phyloP scores from a whole-genome alignment of 2,113 vertebrate species.

The Chaetops frenatus region DNA sequence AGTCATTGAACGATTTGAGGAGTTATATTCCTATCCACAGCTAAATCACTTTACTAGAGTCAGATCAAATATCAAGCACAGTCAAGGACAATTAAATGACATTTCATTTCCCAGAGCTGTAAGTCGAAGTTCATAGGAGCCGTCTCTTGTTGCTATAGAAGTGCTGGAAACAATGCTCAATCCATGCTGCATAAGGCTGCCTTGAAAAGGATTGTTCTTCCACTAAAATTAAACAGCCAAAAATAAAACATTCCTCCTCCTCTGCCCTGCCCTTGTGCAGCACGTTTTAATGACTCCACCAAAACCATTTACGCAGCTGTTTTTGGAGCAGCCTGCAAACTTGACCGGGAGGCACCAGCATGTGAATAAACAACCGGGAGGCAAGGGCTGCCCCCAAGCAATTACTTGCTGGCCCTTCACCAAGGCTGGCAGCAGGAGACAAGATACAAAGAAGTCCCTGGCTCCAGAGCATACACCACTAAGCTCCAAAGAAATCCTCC shows the following conservation, averaged over 20 bases:
- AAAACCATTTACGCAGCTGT: neutral
- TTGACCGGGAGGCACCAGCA: neutral
- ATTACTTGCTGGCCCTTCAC: neutral
- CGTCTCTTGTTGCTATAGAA: neutral
- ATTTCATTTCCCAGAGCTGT: neutral
- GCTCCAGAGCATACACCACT: neutral
- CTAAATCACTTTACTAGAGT: neutral
- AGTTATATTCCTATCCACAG: neutral
- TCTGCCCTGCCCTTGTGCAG: fast-evolving
- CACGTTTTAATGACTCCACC: neutral
- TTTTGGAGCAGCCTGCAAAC: neutral
- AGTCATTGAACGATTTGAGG: neutral
- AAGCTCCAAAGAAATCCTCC: neutral
- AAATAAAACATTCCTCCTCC: neutral
- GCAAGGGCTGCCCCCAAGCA: neutral
- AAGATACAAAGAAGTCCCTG: neutral
- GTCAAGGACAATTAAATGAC: constrained; percentile 21
- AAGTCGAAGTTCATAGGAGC: neutral
- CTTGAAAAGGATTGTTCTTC: neutral
- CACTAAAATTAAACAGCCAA: neutral
- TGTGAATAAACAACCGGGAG: neutral
- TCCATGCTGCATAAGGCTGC: neutral
- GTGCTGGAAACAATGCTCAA: neutral
- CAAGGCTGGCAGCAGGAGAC: neutral
- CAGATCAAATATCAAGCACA: constrained; percentile 33